A percentile compares a stretch with the other conserved stretches of the same genome.
Evolutionary conservation across 2,888 invertebrate genomes (phyloP).

Genomic region (Amiota mariae): DNA sequence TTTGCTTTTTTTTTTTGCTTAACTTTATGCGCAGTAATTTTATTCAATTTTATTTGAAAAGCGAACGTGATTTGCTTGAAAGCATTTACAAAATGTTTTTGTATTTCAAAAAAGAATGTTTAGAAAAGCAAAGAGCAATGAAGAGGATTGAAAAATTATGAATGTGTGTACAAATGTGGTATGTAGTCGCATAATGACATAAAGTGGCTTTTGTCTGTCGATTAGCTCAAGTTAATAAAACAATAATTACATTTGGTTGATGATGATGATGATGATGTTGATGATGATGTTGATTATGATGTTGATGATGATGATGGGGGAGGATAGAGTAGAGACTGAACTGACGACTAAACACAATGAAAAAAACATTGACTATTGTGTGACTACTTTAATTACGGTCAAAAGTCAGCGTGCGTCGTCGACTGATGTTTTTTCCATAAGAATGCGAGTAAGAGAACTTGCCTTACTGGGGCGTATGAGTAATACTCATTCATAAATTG

Average conservation of each 20-base stretch:
- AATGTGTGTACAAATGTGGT: no score
- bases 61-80: slow-evolving; percentile 19
- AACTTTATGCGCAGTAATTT: background rate
- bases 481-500: slow-evolving; percentile 24
- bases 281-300: no score
- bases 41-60: background rate
- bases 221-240: slow-evolving; percentile 31
- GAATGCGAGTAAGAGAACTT: background rate
- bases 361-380: slow-evolving; percentile 30
- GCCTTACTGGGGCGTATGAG: slow-evolving; percentile 15
- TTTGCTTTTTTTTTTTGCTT: background rate
- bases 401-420: slow-evolving; percentile 50
- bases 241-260: slow-evolving; percentile 31
- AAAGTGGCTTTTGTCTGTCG: slow-evolving; percentile 22
- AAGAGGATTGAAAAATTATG: background rate
- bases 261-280: no score
- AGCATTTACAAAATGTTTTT: background rate
- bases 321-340: no score
- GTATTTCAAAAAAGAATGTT: background rate
- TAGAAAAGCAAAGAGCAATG: background rate
- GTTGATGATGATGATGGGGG: no score
- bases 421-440: background rate
- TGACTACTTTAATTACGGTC: slow-evolving; percentile 56
- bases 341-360: no score
- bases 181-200: slow-evolving; percentile 1